These are phyloP conservation scores for Apistogramma diplotaenia DNA, from an alignment of 2,113 vertebrate genomes.

Conservation along the genomic window DNA sequence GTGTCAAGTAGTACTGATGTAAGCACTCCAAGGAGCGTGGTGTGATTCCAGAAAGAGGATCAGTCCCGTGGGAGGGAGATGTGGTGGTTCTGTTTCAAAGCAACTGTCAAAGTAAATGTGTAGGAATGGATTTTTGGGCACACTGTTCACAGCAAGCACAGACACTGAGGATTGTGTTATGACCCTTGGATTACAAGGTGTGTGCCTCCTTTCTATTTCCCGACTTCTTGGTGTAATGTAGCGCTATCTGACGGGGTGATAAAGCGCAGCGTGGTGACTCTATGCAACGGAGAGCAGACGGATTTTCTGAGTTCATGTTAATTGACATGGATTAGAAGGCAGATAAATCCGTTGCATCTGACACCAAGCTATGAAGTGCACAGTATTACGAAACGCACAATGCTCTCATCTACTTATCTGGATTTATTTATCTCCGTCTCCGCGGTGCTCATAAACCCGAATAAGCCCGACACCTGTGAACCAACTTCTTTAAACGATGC, in stretches of 20 bases:
- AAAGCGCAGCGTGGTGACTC: conserved; percentile 2
- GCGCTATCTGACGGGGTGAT: conserved; percentile 21
- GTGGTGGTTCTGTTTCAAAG: conserved; percentile 32
- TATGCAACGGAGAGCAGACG: conserved; percentile 2
- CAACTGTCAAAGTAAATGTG: conserved; percentile 40
- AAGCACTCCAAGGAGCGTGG: conserved; percentile 4
- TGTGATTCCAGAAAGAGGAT: conserved; percentile 20
- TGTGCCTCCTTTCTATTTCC: neutral
- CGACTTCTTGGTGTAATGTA: neutral
- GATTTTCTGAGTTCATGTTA: conserved; percentile 31
- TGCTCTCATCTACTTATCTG: conserved; percentile 35
- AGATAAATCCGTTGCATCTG: conserved; percentile 32
- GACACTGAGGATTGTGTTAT: conserved; percentile 20
- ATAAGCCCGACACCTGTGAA: neutral
- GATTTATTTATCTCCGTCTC: conserved; percentile 16
- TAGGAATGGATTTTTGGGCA: conserved; percentile 23
- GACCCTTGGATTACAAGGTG: conserved; percentile 31
- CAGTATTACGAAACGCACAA: conserved; percentile 33
- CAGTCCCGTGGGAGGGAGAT: conserved; percentile 12
- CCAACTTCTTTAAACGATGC: neutral
- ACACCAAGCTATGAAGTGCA: conserved; percentile 39
- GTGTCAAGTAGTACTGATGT: conserved; percentile 25
- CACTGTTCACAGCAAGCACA: conserved; percentile 11
- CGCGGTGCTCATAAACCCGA: neutral
- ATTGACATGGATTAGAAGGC: conserved; percentile 50